A percentile compares a stretch with the other conserved stretches of the same genome.
These are phyloP conservation scores for Xenops minutus DNA, from an alignment of 2,797 vertebrate species.

Conservation along the genomic window DNA sequence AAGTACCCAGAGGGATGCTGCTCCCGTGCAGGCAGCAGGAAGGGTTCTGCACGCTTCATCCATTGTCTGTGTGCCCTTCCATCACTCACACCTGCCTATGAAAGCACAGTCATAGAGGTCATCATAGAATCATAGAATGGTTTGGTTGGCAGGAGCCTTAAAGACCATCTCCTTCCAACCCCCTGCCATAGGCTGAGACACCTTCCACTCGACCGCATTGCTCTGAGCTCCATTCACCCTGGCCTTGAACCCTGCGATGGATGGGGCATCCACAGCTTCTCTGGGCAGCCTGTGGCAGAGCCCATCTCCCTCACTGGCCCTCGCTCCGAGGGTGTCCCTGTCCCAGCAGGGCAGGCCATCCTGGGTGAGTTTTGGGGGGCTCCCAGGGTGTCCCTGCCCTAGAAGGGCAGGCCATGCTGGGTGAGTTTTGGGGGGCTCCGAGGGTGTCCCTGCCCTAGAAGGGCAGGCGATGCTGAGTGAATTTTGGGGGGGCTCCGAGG, in stretches of 20 bases:
- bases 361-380: too few relatives aligned
- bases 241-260: too few relatives aligned
- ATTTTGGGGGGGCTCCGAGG: too few relatives aligned
- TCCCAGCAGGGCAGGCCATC: fast-evolving
- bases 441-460: fast-evolving
- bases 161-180: background rate
- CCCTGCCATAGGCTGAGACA: background rate
- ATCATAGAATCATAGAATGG: background rate
- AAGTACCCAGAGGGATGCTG: background rate
- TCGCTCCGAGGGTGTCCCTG: fast-evolving
- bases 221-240: background rate
- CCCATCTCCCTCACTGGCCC: background rate
- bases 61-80: background rate
- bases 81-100: too few relatives aligned
- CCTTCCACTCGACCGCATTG: background rate
- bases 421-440: too few relatives aligned
- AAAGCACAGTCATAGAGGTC: background rate
- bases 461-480: fast-evolving
- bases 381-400: too few relatives aligned
- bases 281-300: background rate
- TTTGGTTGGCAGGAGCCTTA: background rate
- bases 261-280: background rate
- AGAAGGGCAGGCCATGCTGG: fast-evolving
- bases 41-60: background rate
- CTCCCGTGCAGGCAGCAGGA: background rate